Evolutionary conservation across 2,888 invertebrate species (phyloP).

Genomic region (Xestia c-nigrum): DNA sequence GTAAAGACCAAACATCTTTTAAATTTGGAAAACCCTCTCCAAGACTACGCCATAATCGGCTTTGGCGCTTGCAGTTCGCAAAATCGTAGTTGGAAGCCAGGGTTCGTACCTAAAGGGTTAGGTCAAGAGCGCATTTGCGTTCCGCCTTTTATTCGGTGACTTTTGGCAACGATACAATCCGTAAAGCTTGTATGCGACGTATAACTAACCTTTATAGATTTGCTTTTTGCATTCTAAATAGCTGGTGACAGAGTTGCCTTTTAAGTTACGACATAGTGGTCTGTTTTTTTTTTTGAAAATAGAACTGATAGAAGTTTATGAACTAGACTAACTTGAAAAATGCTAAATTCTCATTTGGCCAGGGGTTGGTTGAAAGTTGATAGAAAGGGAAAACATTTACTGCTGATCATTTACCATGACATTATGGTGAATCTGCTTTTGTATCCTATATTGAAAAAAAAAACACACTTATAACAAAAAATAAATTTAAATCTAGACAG

Average conservation of each 20-base stretch:
- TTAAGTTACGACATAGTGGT: neutral
- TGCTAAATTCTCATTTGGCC: neutral
- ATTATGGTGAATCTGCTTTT: neutral
- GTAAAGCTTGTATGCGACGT: conserved; percentile 6
- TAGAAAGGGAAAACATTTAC: neutral
- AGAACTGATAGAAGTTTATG: neutral
- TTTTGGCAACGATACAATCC: conserved; percentile 54
- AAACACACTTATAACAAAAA: too few species aligned
- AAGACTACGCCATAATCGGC: conserved; percentile 27
- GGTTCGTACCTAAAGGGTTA: conserved; percentile 12
- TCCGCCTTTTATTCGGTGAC: neutral
- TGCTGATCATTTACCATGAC: neutral
- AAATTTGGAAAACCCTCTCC: neutral
- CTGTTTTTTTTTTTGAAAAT: neutral
- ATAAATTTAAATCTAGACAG: too few species aligned
- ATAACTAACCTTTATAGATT: conserved; percentile 10
- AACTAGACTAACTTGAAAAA: neutral
- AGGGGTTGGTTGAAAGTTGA: neutral
- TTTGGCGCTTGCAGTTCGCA: conserved; percentile 10
- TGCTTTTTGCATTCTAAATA: conserved; percentile 21
- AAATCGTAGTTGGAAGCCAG: conserved; percentile 25
- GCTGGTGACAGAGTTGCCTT: neutral
- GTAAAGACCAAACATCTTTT: neutral
- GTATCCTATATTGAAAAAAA: too few species aligned
- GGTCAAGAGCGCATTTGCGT: conserved; percentile 41